Evolutionary conservation across 2,888 invertebrate species (phyloP).

Genomic region (Tanytarsus gracilentus): DNA sequence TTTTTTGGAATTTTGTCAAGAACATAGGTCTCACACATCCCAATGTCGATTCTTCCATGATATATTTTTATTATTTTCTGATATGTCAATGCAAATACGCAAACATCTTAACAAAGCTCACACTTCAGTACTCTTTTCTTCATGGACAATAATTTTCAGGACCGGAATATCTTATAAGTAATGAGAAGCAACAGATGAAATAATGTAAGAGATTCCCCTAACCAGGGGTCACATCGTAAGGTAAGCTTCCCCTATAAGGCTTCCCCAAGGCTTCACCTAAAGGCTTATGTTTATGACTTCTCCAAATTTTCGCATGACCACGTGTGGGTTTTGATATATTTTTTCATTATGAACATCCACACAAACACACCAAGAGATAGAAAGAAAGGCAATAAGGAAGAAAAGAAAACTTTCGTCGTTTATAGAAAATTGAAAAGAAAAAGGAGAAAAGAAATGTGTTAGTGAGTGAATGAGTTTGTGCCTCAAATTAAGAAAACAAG

Average conservation of each 20-base stretch:
- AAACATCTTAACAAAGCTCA: not conserved
- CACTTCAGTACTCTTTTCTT: not conserved
- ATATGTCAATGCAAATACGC: too few species aligned
- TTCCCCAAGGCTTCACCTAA: too few species aligned
- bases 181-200: not conserved
- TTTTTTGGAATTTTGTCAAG: too few species aligned
- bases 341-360: constrained; percentile 16
- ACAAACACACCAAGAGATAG: too few species aligned
- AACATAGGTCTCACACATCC: too few species aligned
- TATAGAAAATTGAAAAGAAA: constrained; percentile 27
- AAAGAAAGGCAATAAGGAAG: not conserved
- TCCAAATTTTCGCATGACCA: constrained; percentile 5
- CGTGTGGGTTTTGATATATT: too few species aligned
- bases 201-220: constrained; percentile 3
- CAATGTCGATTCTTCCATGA: too few species aligned
- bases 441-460: too few species aligned
- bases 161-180: constrained; percentile 7
- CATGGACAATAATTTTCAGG: constrained; percentile 8
- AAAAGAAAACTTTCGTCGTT: constrained; percentile 22
- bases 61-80: too few species aligned
- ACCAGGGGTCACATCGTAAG: too few species aligned
- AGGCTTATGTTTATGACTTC: constrained; percentile 15
- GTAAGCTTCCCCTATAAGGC: too few species aligned
- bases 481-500: constrained; percentile 11
- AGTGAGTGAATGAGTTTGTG: not conserved